Evolutionary conservation across 2,888 invertebrate genomes (phyloP).

Genomic region (Parnassius orleans): DNA sequence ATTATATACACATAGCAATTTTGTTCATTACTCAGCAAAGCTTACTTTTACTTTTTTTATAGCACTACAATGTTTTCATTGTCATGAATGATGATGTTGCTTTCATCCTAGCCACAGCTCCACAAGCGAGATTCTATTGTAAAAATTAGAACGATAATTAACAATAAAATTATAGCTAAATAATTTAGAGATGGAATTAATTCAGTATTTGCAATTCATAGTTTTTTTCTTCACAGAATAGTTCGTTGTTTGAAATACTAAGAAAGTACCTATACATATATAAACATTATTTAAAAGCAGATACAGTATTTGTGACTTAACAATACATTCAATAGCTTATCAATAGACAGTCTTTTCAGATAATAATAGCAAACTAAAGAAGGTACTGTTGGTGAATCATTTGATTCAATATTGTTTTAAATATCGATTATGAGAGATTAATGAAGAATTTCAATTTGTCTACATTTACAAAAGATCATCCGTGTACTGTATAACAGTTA

Average conservation of each 20-base stretch:
- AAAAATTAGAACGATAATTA: conserved; percentile 11
- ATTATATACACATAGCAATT: conserved; percentile 30
- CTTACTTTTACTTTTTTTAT: conserved; percentile 16
- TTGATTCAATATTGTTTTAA: conserved; percentile 22
- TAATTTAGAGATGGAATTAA: conserved; percentile 7
- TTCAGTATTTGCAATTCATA: conserved; percentile 15
- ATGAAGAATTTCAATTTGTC: background rate
- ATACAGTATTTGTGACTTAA: conserved; percentile 77
- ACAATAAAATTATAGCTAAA: conserved; percentile 8
- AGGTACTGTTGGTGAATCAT: conserved; percentile 42
- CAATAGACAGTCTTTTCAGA: conserved; percentile 78
- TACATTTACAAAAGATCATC: no score
- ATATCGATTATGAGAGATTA: background rate
- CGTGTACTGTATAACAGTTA: no score
- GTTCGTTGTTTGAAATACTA: conserved; percentile 67
- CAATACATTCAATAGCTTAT: conserved; percentile 74
- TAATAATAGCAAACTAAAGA: conserved; percentile 56
- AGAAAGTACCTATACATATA: conserved; percentile 46
- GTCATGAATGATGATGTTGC: conserved; percentile 18
- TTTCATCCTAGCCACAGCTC: background rate
- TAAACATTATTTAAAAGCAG: conserved; percentile 60
- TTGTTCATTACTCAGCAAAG: conserved; percentile 39
- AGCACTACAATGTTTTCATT: conserved; percentile 22
- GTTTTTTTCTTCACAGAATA: conserved; percentile 59
- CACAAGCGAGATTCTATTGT: conserved; percentile 22